Percentiles rank a stretch among this genome's conserved stretches.
These are phyloP conservation scores for Xenopus tropicalis DNA, from an alignment of 2,113 vertebrate species.

Conservation along the genomic window UCB_Xtro_10.0 CM004446.2:86256501-86257000, in stretches of 20 bases:
- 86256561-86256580: no score
- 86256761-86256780: neutral
- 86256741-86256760: constrained; percentile 12
- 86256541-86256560: no score
- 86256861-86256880: neutral
- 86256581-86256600: no score
- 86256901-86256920: no score
- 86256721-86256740: constrained; percentile 9
- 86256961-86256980: no score
- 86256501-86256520: no score
- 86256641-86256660: neutral
- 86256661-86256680: neutral
- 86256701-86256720: neutral
- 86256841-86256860: neutral
- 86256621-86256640: neutral
- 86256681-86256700: constrained; percentile 1
- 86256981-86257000: no score
- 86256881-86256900: no score
- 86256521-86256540: no score
- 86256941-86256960: no score
- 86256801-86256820: neutral
- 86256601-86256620: no score
- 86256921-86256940: no score
- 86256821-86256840: neutral
- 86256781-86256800: neutral